Evolutionary conservation across 2,113 vertebrate species (phyloP).

Genomic region (Brachyhypopomus gauderio): DNA sequence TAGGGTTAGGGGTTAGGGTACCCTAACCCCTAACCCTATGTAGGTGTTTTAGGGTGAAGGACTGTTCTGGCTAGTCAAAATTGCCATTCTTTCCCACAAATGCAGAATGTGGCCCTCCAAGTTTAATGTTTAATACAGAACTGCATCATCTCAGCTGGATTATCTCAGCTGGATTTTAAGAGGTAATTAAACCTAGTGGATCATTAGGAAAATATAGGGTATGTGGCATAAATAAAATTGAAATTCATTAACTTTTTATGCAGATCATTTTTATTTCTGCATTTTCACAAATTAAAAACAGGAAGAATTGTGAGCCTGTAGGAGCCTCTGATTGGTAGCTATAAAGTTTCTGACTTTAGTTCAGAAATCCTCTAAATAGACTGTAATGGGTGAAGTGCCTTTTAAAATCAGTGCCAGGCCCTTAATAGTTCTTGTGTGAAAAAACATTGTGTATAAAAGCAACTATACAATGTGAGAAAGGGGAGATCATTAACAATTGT

Average conservation of each 20-base stretch:
- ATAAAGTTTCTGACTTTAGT: constrained; percentile 57
- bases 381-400: constrained; percentile 54
- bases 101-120: too few relatives aligned
- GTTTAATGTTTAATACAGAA: too few relatives aligned
- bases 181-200: too few relatives aligned
- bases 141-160: too few relatives aligned
- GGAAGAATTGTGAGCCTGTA: constrained; percentile 71
- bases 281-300: constrained; percentile 71
- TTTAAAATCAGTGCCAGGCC: constrained; percentile 65
- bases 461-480: constrained; percentile 58
- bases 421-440: constrained; percentile 68
- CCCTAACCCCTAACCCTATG: too few relatives aligned
- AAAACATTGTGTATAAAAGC: constrained; percentile 74
- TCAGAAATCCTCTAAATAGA: constrained; percentile 63
- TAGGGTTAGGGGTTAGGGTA: too few relatives aligned
- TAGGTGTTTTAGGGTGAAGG: neutral
- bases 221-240: too few relatives aligned
- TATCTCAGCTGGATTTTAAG: too few relatives aligned
- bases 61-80: too few relatives aligned
- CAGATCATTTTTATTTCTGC: constrained; percentile 67
- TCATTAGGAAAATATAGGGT: too few relatives aligned
- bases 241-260: neutral
- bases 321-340: constrained; percentile 70
- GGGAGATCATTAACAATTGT: constrained; percentile 66
- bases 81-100: too few relatives aligned